These are phyloP conservation scores for Pseudois nayaur DNA, from an alignment of 2,113 vertebrate genomes.

Conservation along the genomic window DNA sequence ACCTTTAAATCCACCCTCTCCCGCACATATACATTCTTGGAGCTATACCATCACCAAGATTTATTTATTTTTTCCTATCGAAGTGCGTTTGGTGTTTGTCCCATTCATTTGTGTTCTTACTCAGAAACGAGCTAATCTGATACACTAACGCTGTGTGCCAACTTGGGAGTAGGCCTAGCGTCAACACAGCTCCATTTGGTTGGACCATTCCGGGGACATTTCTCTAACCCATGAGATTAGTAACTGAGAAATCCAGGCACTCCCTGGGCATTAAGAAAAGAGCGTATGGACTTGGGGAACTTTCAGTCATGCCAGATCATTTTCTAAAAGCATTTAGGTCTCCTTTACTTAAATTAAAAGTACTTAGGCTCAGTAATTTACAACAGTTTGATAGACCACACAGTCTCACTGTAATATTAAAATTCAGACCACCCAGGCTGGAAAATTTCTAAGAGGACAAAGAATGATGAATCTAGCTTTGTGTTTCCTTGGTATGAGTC, in stretches of 20 bases:
- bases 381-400: neutral
- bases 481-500: neutral
- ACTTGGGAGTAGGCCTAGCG: neutral
- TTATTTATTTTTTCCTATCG: neutral
- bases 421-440: neutral
- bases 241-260: neutral
- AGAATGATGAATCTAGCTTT: neutral
- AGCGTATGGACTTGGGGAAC: neutral
- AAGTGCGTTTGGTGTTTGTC: fast-evolving
- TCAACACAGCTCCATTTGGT: neutral
- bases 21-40: fast-evolving
- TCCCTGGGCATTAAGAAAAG: neutral
- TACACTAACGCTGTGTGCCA: neutral
- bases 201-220: neutral
- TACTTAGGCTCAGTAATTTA: neutral
- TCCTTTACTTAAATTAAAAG: neutral
- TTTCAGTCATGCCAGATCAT: neutral
- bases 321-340: neutral
- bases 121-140: neutral
- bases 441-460: neutral
- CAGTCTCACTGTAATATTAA: neutral
- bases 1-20: neutral
- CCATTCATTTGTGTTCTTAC: neutral
- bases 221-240: neutral
- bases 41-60: neutral